A percentile compares a stretch with the other conserved stretches of the same genome.
Conservation (phyloP, 2,888 invertebrate species). For the Acrobasis consociella region DNA sequence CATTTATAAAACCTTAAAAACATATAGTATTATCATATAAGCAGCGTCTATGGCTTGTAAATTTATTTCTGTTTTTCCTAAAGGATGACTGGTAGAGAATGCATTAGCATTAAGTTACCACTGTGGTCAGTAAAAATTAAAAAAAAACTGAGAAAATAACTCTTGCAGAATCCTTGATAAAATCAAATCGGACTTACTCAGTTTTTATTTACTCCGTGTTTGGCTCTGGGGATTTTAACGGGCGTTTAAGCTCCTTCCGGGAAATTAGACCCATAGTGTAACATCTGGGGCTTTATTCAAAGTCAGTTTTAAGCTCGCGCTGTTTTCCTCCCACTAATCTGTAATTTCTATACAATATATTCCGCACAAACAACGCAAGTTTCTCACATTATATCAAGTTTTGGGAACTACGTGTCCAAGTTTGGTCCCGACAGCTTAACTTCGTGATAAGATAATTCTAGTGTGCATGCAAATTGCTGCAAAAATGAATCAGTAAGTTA, state of each 20-base stretch:
- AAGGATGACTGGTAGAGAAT: no score
- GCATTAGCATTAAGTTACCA: no score
- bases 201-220: slow-evolving; percentile 39
- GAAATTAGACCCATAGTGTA: slow-evolving; percentile 24
- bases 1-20: no score
- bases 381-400: slow-evolving; percentile 4
- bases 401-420: slow-evolving; percentile 7
- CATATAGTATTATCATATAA: no score
- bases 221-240: slow-evolving; percentile 31
- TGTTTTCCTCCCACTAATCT: slow-evolving; percentile 10
- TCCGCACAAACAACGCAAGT: slow-evolving; percentile 12
- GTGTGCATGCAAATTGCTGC: not conserved
- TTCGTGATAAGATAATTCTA: slow-evolving; percentile 11
- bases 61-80: no score
- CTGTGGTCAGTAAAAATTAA: no score
- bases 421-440: slow-evolving; percentile 9
- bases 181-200: no score
- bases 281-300: slow-evolving; percentile 21
- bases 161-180: no score
- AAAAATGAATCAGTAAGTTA: not conserved
- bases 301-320: slow-evolving; percentile 7
- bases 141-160: no score
- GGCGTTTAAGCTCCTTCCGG: slow-evolving; percentile 28
- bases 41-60: no score
- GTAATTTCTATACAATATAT: slow-evolving; percentile 11